A percentile compares a stretch with the other conserved stretches of the same genome.
Evolutionary conservation across 2,113 vertebrate genomes (phyloP).

Genomic region (Tympanuchus pallidicinctus): DNA sequence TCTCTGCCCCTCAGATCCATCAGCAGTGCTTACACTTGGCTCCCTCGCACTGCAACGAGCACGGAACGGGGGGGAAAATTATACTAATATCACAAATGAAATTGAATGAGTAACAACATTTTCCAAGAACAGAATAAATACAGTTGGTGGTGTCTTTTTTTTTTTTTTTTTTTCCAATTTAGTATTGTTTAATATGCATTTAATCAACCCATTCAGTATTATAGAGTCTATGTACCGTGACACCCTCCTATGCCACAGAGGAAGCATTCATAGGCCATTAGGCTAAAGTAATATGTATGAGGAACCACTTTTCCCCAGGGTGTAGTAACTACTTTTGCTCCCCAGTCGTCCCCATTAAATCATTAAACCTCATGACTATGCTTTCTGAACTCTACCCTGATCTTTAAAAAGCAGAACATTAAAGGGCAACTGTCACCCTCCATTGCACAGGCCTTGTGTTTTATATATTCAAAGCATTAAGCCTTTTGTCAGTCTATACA

Average conservation of each 20-base stretch:
- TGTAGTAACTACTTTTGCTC: constrained; percentile 89
- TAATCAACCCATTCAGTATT: constrained; percentile 91
- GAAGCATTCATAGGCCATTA: constrained; percentile 83
- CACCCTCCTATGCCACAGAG: constrained; percentile 78
- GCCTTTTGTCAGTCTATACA: constrained; percentile 88
- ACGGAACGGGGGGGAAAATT: constrained; percentile 57
- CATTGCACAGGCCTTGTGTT: constrained; percentile 81
- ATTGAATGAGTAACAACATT: constrained; percentile 75
- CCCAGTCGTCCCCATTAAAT: constrained; percentile 91
- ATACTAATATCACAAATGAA: constrained; percentile 63
- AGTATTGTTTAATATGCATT: constrained; percentile 91
- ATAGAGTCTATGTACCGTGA: constrained; percentile 86
- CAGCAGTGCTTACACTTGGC: constrained; percentile 4
- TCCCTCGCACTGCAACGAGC: constrained; percentile 42
- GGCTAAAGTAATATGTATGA: constrained; percentile 88
- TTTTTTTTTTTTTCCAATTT: constrained; percentile 79
- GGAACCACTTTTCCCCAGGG: constrained; percentile 88
- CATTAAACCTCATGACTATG: constrained; percentile 89
- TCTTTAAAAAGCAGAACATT: constrained; percentile 89
- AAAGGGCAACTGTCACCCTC: constrained; percentile 88
- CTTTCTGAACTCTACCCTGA: constrained; percentile 93
- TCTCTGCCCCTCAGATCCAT: not conserved
- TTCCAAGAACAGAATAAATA: constrained; percentile 80
- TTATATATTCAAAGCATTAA: constrained; percentile 88
- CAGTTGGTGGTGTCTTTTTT: constrained; percentile 68